A percentile compares a stretch with the other conserved stretches of the same genome.
These are phyloP conservation scores for Nautilus pompilius DNA, from an alignment of 1,140 invertebrate species.

Conservation along the genomic window DNA sequence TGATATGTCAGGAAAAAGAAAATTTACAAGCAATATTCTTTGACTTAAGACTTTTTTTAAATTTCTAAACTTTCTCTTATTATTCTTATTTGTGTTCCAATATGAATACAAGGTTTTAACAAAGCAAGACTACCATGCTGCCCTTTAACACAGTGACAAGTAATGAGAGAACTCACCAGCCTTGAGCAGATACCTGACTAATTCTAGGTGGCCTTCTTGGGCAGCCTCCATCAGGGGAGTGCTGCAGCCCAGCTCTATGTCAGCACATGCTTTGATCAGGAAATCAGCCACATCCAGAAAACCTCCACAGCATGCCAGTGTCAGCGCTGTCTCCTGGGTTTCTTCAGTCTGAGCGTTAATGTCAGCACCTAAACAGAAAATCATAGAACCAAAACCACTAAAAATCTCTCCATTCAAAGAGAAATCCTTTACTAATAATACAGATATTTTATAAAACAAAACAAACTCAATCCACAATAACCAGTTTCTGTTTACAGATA, in stretches of 20 bases:
- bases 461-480: too few species aligned
- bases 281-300: conserved; percentile 97
- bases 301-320: conserved; percentile 94
- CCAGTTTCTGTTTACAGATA: too few species aligned
- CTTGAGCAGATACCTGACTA: conserved; percentile 66
- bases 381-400: neutral
- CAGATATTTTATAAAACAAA: neutral
- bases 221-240: conserved; percentile 98
- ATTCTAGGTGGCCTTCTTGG: conserved; percentile 93
- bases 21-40: too few species aligned
- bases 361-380: conserved; percentile 70
- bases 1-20: too few species aligned
- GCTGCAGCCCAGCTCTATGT: conserved; percentile 92
- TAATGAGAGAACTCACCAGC: conserved; percentile 28
- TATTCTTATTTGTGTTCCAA: too few species aligned
- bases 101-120: too few species aligned
- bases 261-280: conserved; percentile 90
- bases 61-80: neutral
- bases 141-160: too few species aligned
- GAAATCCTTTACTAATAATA: neutral
- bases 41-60: too few species aligned
- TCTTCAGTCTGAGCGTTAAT: conserved; percentile 97
- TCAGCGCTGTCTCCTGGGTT: conserved; percentile 96
- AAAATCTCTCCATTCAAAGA: neutral
- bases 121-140: too few species aligned